These are phyloP conservation scores for Rhaphigaster nebulosa DNA, from an alignment of 2,888 invertebrate species.

Conservation along the genomic window DNA sequence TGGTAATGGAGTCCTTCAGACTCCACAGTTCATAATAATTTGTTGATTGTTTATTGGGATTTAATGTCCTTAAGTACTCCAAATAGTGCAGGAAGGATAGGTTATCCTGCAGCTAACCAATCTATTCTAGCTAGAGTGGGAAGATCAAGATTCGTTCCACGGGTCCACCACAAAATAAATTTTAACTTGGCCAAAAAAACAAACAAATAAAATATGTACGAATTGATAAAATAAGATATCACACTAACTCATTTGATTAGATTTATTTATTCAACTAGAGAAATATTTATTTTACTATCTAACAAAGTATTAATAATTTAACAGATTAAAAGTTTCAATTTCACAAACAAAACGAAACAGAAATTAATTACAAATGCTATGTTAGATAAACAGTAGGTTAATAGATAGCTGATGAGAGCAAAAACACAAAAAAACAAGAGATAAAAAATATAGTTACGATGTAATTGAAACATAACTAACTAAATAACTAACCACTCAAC, in stretches of 20 bases:
- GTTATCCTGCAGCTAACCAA: too few relatives aligned
- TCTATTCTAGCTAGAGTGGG: too few relatives aligned
- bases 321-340: not conserved
- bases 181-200: not conserved
- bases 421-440: not conserved
- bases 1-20: too few relatives aligned
- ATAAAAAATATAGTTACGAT: too few relatives aligned
- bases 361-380: not conserved
- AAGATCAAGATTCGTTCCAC: too few relatives aligned
- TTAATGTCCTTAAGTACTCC: too few relatives aligned
- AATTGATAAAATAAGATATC: not conserved
- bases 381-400: too few relatives aligned
- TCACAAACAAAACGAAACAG: not conserved
- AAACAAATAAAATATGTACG: not conserved
- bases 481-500: not conserved
- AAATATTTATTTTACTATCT: not conserved
- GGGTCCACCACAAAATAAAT: not conserved
- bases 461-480: too few relatives aligned
- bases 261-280: not conserved
- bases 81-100: too few relatives aligned
- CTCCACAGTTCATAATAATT: too few relatives aligned
- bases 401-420: not conserved
- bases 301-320: not conserved
- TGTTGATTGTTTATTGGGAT: too few relatives aligned
- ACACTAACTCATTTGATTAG: not conserved